phyloP scores from a whole-genome alignment of 2,888 invertebrate species.

The Rhingia rostrata region DNA sequence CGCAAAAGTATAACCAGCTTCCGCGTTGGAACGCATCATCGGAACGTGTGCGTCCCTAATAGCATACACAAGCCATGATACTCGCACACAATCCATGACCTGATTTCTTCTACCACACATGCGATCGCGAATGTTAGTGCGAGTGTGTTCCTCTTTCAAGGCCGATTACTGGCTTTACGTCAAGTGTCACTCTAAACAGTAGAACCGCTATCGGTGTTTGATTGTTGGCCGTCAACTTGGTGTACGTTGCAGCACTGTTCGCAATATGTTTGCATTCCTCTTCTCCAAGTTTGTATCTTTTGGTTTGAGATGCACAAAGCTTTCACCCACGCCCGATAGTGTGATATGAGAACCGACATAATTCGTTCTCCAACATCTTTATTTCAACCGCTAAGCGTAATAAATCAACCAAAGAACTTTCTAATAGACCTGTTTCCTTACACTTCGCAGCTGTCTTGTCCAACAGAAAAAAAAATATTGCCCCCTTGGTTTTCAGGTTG shows the following conservation, averaged over 20 bases:
- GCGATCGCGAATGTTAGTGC: conserved; percentile 13
- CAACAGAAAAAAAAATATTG: too few relatives aligned
- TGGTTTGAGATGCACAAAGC: background rate
- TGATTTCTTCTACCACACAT: conserved; percentile 36
- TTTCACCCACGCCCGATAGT: background rate
- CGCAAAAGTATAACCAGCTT: conserved; percentile 58
- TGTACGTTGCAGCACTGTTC: too few relatives aligned
- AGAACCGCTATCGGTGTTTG: conserved; percentile 18
- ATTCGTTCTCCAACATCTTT: too few relatives aligned
- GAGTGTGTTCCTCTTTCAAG: conserved; percentile 59
- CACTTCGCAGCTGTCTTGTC: background rate
- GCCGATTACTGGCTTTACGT: conserved; percentile 67
- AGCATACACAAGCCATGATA: conserved; percentile 20
- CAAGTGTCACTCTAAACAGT: conserved; percentile 54
- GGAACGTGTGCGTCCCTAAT: conserved; percentile 20
- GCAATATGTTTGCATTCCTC: conserved; percentile 18
- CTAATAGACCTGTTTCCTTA: background rate
- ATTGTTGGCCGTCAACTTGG: conserved; percentile 4
- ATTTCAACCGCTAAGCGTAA: too few relatives aligned
- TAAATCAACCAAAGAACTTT: too few relatives aligned
- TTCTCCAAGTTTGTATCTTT: background rate
- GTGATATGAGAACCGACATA: too few relatives aligned
- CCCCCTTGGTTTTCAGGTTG: conserved; percentile 7
- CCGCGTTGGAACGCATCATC: conserved; percentile 41
- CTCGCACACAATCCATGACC: conserved; percentile 52